Evolutionary conservation across 2,888 invertebrate genomes (phyloP).

Genomic region (Hyles lineata): DNA sequence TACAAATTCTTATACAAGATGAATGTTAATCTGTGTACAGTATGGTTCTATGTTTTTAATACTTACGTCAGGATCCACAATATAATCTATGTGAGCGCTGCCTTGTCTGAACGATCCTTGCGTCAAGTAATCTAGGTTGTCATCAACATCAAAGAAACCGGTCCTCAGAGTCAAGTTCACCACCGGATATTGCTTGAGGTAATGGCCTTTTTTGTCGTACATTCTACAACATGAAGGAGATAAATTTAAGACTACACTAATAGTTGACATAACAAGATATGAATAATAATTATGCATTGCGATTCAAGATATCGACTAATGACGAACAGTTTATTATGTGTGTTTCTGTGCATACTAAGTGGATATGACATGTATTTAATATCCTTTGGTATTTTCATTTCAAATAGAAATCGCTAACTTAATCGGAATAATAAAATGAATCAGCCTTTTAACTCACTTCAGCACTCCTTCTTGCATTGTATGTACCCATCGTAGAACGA

Average conservation of each 20-base stretch:
- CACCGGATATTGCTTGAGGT: conserved; percentile 55
- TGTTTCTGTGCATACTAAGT: no score
- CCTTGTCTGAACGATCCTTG: conserved; percentile 67
- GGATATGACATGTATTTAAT: no score
- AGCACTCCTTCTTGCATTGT: conserved; percentile 56
- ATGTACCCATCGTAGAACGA: conserved; percentile 56
- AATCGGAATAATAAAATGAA: neutral
- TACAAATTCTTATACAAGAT: no score
- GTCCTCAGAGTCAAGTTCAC: conserved; percentile 62
- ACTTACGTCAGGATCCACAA: conserved; percentile 68
- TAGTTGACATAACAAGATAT: neutral
- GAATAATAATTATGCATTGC: no score
- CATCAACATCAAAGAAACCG: conserved; percentile 58
- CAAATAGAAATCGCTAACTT: neutral
- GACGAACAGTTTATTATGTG: no score
- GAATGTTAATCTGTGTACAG: neutral
- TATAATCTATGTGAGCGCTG: conserved; percentile 59
- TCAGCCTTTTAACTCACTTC: conserved; percentile 49
- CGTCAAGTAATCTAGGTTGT: conserved; percentile 62
- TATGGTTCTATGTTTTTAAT: neutral
- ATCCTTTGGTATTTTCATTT: no score
- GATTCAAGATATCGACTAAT: neutral
- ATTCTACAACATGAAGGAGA: conserved; percentile 46
- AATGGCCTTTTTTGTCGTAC: conserved; percentile 57
- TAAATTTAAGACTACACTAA: conserved; percentile 21